phyloP scores from a whole-genome alignment of 2,888 invertebrate genomes.

The Coecobrya sp. region DNA sequence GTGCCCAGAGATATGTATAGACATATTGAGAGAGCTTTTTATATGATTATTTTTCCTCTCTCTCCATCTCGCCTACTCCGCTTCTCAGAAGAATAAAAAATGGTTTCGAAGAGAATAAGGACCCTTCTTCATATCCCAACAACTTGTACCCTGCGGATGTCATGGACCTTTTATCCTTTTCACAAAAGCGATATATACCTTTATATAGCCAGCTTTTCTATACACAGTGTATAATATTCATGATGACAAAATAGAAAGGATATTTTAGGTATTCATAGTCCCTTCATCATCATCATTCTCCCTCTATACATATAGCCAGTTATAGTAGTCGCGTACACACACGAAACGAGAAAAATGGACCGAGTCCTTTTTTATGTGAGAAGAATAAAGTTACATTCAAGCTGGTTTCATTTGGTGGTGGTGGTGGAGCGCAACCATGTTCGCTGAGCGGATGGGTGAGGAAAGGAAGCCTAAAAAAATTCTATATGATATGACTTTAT shows the following conservation, averaged over 20 bases:
- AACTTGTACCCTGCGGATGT: slow-evolving; percentile 66
- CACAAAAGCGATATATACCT: slow-evolving; percentile 27
- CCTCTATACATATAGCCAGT: background rate
- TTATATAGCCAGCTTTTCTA: slow-evolving; percentile 10
- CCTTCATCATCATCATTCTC: slow-evolving; percentile 52
- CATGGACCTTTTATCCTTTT: slow-evolving; percentile 74
- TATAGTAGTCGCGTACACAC: slow-evolving; percentile 22
- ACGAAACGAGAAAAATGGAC: slow-evolving; percentile 60
- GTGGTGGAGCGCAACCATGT: slow-evolving; percentile 60
- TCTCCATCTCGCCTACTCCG: background rate
- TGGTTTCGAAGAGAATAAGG: slow-evolving; percentile 2
- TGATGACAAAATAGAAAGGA: slow-evolving; percentile 65
- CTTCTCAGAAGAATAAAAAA: slow-evolving; percentile 34
- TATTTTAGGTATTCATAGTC: slow-evolving; percentile 67
- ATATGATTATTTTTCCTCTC: slow-evolving; percentile 14
- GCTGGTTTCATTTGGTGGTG: slow-evolving; percentile 42
- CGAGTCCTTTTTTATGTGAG: slow-evolving; percentile 66
- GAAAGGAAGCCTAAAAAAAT: slow-evolving; percentile 75
- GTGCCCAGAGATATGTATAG: slow-evolving; percentile 18
- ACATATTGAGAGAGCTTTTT: background rate
- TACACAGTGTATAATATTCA: background rate
- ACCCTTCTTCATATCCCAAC: slow-evolving; percentile 39
- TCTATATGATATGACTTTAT: slow-evolving; percentile 17
- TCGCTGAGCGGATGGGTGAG: slow-evolving; percentile 73
- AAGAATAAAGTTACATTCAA: slow-evolving; percentile 57